Evolutionary conservation across 2,888 invertebrate genomes (phyloP).

Genomic region (Erebia aethiops): DNA sequence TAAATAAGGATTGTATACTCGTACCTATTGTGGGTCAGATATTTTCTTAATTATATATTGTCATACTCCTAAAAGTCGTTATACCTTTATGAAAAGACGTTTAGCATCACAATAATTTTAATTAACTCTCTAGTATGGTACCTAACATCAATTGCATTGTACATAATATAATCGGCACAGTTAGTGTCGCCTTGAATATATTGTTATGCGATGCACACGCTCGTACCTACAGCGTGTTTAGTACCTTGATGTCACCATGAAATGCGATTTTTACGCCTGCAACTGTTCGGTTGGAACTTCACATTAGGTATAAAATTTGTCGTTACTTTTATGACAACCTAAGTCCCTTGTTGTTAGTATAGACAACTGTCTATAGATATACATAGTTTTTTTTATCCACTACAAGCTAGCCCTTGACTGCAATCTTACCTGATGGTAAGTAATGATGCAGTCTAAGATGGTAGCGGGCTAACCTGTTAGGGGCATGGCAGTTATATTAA

Average conservation of each 20-base stretch:
- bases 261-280: conserved; percentile 1
- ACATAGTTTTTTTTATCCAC: no score
- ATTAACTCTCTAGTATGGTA: neutral
- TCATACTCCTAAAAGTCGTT: neutral
- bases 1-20: no score
- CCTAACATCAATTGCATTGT: conserved; percentile 10
- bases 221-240: neutral
- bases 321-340: neutral
- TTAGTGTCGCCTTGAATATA: conserved; percentile 17
- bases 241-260: conserved; percentile 12
- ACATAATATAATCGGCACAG: conserved; percentile 8
- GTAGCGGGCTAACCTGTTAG: no score
- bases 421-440: no score
- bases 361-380: no score
- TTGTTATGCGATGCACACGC: conserved; percentile 23
- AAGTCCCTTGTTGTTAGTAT: no score
- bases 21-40: no score
- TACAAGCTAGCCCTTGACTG: no score
- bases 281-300: neutral
- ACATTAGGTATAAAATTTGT: neutral
- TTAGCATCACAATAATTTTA: neutral
- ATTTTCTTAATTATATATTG: no score
- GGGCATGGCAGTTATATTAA: no score
- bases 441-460: no score
- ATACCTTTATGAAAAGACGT: neutral